Conservation (phyloP, 2,888 invertebrate genomes). For the Orthosia cruda region DNA sequence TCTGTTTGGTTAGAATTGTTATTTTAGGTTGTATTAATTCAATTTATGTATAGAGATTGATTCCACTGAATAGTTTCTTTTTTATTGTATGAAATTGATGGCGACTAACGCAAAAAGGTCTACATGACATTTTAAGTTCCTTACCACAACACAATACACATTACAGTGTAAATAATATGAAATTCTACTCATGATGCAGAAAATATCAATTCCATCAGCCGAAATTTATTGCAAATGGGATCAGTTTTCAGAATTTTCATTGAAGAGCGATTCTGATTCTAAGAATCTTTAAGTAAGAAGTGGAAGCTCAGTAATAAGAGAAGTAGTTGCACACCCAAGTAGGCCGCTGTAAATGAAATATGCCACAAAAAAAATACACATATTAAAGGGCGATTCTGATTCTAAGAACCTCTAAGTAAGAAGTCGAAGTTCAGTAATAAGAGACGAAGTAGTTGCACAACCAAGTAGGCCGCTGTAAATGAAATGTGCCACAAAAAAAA, state of each 20-base stretch:
- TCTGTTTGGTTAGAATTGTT: background rate
- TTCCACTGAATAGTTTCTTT: no score
- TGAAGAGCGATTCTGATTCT: background rate
- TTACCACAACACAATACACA: no score
- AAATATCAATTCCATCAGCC: background rate
- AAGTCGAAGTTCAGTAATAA: slow-evolving; percentile 1
- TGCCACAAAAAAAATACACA: no score
- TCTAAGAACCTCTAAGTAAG: background rate
- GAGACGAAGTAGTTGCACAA: no score
- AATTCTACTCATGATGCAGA: background rate
- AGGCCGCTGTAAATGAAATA: no score
- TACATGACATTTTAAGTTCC: background rate
- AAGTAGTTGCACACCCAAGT: no score
- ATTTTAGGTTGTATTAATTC: background rate
- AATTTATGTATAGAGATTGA: no score
- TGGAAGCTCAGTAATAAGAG: slow-evolving; percentile 1
- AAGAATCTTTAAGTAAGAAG: background rate
- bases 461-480: no score
- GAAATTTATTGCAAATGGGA: background rate
- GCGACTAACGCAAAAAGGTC: background rate
- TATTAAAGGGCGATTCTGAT: background rate
- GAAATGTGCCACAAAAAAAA: no score
- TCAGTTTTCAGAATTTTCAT: background rate
- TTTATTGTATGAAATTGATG: no score
- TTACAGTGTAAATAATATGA: no score